Evolutionary conservation across 37 sponge, comb jelly and placozoan genomes (phyloP).

Genomic region (Lycopodina hypogea): DNA sequence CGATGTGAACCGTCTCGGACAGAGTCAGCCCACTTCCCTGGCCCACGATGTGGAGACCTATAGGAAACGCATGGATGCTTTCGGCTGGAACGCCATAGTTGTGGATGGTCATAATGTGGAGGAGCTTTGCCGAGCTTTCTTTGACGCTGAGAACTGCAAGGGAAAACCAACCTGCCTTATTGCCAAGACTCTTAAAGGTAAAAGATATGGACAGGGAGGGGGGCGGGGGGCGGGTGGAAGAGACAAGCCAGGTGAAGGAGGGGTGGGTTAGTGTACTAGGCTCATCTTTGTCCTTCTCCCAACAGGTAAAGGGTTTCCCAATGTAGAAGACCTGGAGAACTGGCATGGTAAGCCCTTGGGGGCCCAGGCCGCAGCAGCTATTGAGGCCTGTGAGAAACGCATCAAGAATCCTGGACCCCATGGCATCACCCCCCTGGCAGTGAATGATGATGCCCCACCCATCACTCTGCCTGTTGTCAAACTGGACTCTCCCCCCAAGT

Average conservation of each 20-base stretch:
- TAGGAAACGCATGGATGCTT: slow-evolving; percentile 73
- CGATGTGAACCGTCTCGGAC: slow-evolving; percentile 89
- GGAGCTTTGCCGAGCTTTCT: slow-evolving; percentile 65
- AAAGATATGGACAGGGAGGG: background rate
- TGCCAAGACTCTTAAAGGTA: slow-evolving; percentile 91
- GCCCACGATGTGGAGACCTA: slow-evolving; percentile 86
- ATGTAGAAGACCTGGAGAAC: slow-evolving; percentile 72
- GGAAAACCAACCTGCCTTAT: slow-evolving; percentile 88
- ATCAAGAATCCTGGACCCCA: slow-evolving; percentile 76
- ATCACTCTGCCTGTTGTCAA: slow-evolving; percentile 40
- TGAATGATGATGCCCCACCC: slow-evolving; percentile 73
- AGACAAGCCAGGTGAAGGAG: background rate
- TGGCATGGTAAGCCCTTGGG: slow-evolving; percentile 94
- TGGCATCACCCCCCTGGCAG: slow-evolving; percentile 37
- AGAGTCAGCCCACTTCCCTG: slow-evolving; percentile 85
- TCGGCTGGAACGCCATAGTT: slow-evolving; percentile 90
- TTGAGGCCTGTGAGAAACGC: slow-evolving; percentile 58
- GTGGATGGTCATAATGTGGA: slow-evolving; percentile 93
- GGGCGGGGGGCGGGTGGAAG: background rate
- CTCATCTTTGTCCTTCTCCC: background rate
- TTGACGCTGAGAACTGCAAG: slow-evolving; percentile 72
- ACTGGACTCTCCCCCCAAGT: slow-evolving; percentile 79
- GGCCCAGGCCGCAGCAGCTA: slow-evolving; percentile 46
- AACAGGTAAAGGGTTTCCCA: slow-evolving; percentile 61
- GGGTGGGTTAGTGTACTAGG: background rate